Conservation (phyloP, 2,888 invertebrate species). For the Mayetiola destructor region DNA sequence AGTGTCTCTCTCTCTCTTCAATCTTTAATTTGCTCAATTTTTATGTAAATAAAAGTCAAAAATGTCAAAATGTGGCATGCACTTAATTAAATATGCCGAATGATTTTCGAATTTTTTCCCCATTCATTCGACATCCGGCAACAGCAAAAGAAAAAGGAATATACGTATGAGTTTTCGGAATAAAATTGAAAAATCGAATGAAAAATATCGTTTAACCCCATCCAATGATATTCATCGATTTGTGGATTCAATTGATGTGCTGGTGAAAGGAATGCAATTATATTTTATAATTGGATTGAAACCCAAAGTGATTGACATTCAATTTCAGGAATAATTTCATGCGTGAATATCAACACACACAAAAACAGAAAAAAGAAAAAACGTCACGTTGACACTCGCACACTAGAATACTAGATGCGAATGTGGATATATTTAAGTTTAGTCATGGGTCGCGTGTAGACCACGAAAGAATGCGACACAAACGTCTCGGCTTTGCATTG, state of each 20-base stretch:
- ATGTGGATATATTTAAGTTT: too few relatives aligned
- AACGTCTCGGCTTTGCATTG: background rate
- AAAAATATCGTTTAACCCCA: background rate
- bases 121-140: background rate
- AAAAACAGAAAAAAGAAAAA: background rate
- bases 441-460: too few relatives aligned
- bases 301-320: conserved; percentile 10
- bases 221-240: background rate
- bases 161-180: too few relatives aligned
- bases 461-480: too few relatives aligned
- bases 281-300: conserved; percentile 12
- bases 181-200: background rate
- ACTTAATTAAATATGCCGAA: conserved; percentile 5
- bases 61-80: conserved; percentile 6
- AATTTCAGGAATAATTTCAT: conserved; percentile 11
- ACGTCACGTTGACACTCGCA: too few relatives aligned
- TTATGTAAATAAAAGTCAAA: conserved; percentile 12
- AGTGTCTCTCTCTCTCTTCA: background rate
- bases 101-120: background rate
- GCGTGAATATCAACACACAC: conserved; percentile 6
- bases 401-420: too few relatives aligned
- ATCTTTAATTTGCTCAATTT: background rate
- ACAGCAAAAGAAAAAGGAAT: background rate
- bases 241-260: conserved; percentile 5
- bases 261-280: conserved; percentile 12